A percentile compares a stretch with the other conserved stretches of the same genome.
Evolutionary conservation across 2,888 invertebrate species (phyloP).

Genomic region (Branchellion lobata): DNA sequence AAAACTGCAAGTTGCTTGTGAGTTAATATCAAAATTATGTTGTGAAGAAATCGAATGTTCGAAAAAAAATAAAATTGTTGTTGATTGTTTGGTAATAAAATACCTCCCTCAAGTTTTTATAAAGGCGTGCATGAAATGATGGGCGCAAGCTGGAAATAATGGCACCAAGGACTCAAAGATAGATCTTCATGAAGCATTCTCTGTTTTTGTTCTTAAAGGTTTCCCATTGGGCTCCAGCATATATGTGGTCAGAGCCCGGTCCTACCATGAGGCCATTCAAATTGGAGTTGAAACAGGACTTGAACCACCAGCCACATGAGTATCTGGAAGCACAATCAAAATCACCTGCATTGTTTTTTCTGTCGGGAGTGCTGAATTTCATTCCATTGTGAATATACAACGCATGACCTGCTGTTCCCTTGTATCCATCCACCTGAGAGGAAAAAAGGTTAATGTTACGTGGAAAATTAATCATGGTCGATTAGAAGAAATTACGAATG

Average conservation of each 20-base stretch:
- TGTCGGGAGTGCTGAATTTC: not conserved
- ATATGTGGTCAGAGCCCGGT: not conserved
- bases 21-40: no score
- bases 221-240: not conserved
- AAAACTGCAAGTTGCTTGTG: no score
- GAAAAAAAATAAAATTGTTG: no score
- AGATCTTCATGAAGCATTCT: not conserved
- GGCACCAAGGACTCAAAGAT: no score
- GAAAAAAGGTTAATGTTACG: not conserved
- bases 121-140: no score
- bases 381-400: not conserved
- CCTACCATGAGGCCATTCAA: conserved; percentile 4
- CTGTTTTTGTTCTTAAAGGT: not conserved
- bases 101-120: no score
- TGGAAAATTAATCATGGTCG: no score
- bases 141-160: no score
- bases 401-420: not conserved
- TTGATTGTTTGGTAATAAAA: no score
- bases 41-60: no score
- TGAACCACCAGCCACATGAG: not conserved
- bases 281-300: not conserved
- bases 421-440: not conserved
- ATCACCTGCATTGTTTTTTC: not conserved
- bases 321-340: not conserved
- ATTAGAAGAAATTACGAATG: no score